Conservation (phyloP, 2,113 vertebrate genomes). For the Mastomys natalensis region DNA sequence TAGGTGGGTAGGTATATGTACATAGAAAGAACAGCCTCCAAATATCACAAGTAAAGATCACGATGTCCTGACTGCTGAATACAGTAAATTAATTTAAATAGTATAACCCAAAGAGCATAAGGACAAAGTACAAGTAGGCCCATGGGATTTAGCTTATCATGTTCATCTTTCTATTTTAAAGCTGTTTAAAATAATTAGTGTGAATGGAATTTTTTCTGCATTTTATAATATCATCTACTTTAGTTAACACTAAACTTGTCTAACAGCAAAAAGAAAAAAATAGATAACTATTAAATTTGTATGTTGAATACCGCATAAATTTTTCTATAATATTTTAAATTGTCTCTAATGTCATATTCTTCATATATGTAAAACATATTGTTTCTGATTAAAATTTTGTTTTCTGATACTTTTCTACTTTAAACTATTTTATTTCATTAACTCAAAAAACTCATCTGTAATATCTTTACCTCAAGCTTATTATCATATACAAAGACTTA, state of each 20-base stretch:
- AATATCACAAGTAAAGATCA: neutral
- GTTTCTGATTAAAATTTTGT: neutral
- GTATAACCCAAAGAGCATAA: neutral
- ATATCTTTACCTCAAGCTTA: neutral
- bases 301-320: neutral
- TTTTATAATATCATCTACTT: neutral
- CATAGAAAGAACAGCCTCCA: neutral
- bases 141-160: neutral
- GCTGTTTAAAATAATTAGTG: neutral
- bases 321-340: neutral
- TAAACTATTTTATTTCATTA: conserved; percentile 26
- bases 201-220: neutral
- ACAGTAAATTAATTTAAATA: neutral
- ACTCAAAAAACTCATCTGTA: neutral
- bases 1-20: neutral
- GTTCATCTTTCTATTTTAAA: neutral
- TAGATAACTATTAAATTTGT: neutral
- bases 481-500: neutral
- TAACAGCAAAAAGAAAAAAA: neutral
- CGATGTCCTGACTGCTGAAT: neutral
- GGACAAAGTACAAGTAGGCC: neutral
- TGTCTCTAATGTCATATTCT: neutral
- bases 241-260: neutral
- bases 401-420: neutral
- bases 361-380: neutral